phyloP scores from a whole-genome alignment of 1,140 invertebrate genomes.

The Leptinotarsa defecta region DNA sequence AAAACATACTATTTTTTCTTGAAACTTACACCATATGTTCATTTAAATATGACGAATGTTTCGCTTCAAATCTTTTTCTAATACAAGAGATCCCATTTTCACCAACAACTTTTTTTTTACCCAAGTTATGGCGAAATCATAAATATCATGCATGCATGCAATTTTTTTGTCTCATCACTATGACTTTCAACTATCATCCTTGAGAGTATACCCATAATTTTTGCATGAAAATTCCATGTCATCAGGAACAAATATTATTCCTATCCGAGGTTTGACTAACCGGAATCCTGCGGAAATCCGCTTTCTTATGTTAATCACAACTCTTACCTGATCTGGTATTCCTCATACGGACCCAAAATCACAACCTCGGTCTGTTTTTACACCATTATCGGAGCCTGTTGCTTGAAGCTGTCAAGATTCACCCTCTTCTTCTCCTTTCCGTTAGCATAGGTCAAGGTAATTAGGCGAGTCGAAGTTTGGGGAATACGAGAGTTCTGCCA shows the following conservation, averaged over 20 bases:
- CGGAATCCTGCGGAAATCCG: background rate
- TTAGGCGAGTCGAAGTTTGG: background rate
- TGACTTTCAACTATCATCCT: too few species aligned
- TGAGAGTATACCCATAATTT: too few species aligned
- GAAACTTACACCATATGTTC: too few species aligned
- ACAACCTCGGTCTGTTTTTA: background rate
- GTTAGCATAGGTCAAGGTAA: background rate
- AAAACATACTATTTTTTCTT: too few species aligned
- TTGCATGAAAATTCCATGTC: background rate
- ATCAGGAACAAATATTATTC: background rate
- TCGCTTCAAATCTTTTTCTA: too few species aligned
- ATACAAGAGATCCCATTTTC: too few species aligned
- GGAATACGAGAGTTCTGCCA: too few species aligned
- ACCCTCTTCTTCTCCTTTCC: slow-evolving; percentile 1
- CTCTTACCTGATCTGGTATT: slow-evolving; percentile 1
- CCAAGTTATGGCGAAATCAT: too few species aligned
- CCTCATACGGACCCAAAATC: background rate
- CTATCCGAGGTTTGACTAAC: background rate
- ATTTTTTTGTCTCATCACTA: too few species aligned
- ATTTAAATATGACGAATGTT: too few species aligned
- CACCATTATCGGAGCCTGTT: background rate
- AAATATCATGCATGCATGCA: too few species aligned
- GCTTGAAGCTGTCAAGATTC: background rate
- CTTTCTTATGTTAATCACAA: background rate
- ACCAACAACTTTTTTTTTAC: too few species aligned